phyloP scores from a whole-genome alignment of 2,113 vertebrate genomes.

The Romanogobio albipinnatus region DNA sequence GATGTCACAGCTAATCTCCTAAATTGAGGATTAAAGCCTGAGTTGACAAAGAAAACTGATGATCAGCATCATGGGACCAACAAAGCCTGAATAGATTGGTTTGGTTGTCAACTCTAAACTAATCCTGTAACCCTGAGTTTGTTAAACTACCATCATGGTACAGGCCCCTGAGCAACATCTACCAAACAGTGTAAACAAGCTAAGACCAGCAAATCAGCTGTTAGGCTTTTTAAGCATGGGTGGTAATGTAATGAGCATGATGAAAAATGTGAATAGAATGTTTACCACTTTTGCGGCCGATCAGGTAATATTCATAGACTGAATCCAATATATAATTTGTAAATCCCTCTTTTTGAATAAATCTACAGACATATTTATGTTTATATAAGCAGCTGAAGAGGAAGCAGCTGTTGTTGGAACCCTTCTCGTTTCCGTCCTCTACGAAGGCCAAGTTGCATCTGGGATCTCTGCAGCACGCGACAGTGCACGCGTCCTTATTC shows the following conservation, averaged over 20 bases:
- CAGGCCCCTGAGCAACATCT: no score
- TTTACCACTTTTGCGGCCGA: neutral
- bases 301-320: constrained; percentile 74
- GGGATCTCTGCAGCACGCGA: constrained; percentile 75
- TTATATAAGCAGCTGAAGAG: constrained; percentile 86
- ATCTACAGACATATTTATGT: constrained; percentile 84
- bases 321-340: constrained; percentile 73
- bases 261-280: neutral
- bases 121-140: no score
- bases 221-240: neutral
- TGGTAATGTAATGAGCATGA: neutral
- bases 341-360: constrained; percentile 79
- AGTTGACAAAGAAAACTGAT: no score
- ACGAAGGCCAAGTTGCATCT: constrained; percentile 85
- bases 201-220: neutral
- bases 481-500: constrained; percentile 70
- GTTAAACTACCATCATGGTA: no score
- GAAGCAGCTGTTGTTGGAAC: constrained; percentile 72
- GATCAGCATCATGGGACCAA: no score
- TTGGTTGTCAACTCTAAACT: no score
- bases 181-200: neutral
- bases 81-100: no score
- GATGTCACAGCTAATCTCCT: no score
- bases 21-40: no score
- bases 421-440: constrained; percentile 60